Evolutionary conservation across 2,888 invertebrate genomes (phyloP).

Genomic region (Caenorhabditis japonica): DNA sequence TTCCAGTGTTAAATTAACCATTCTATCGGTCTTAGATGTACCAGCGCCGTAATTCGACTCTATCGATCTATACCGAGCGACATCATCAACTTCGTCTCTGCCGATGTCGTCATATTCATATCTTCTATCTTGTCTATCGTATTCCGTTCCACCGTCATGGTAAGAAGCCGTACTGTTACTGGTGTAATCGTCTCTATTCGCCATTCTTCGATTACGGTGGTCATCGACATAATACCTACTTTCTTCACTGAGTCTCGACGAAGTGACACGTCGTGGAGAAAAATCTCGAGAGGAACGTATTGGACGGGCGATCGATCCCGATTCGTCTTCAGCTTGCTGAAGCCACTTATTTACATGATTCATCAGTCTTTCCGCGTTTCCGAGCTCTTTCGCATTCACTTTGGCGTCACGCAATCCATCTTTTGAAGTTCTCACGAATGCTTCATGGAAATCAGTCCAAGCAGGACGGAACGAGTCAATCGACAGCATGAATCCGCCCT

Average conservation of each 20-base stretch:
- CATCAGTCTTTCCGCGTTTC: neutral
- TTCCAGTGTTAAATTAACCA: too few species aligned
- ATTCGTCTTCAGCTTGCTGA: too few species aligned
- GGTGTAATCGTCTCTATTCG: too few species aligned
- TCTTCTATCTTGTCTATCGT: neutral
- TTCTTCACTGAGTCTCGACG: too few species aligned
- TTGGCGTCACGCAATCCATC: neutral
- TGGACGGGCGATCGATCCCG: too few species aligned
- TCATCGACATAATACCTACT: neutral
- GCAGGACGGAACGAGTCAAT: neutral
- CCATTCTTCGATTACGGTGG: neutral
- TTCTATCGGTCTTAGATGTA: too few species aligned
- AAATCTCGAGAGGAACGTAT: too few species aligned
- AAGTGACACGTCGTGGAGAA: too few species aligned
- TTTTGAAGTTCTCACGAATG: neutral
- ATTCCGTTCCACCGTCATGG: neutral
- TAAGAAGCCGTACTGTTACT: too few species aligned
- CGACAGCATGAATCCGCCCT: conserved; percentile 14
- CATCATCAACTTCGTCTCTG: neutral
- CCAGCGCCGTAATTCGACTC: neutral
- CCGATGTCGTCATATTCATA: neutral
- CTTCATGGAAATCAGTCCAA: neutral
- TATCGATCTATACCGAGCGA: neutral
- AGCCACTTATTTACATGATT: too few species aligned
- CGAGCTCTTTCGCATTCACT: conserved; percentile 3